Evolutionary conservation across 2,797 vertebrate species (phyloP).

Genomic region (Novumbra hubbsi): DNA sequence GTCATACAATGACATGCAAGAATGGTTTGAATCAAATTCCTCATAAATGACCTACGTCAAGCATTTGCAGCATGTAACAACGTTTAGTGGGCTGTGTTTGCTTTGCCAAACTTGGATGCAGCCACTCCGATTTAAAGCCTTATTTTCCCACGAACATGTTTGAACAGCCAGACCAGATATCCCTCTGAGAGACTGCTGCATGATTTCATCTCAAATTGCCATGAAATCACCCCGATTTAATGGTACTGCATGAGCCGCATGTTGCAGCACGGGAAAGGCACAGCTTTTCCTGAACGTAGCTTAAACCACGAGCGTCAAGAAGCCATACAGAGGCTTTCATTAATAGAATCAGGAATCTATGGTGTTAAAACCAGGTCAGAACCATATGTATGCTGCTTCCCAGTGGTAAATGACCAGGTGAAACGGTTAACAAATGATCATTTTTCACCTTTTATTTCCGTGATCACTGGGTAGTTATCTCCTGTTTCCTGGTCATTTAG

Average conservation of each 20-base stretch:
- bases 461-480: too few species aligned
- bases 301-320: not conserved
- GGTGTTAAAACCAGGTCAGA: constrained; percentile 7
- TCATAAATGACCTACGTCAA: not conserved
- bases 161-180: constrained; percentile 13
- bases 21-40: not conserved
- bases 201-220: constrained; percentile 34
- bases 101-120: not conserved
- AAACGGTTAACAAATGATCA: too few species aligned
- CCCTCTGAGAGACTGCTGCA: constrained; percentile 31
- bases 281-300: constrained; percentile 10
- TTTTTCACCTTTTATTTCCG: too few species aligned
- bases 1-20: not conserved
- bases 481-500: too few species aligned
- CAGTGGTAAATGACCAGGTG: too few species aligned
- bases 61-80: not conserved
- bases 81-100: not conserved
- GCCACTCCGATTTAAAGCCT: not conserved
- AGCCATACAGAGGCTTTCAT: constrained; percentile 1
- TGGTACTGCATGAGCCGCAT: constrained; percentile 22
- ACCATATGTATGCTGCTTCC: too few species aligned
- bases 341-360: constrained; percentile 38
- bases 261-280: constrained; percentile 47
- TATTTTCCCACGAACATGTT: constrained; percentile 38
- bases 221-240: constrained; percentile 38